phyloP scores from a whole-genome alignment of 2,888 invertebrate genomes.

The Ectropis crepuscularia region DNA sequence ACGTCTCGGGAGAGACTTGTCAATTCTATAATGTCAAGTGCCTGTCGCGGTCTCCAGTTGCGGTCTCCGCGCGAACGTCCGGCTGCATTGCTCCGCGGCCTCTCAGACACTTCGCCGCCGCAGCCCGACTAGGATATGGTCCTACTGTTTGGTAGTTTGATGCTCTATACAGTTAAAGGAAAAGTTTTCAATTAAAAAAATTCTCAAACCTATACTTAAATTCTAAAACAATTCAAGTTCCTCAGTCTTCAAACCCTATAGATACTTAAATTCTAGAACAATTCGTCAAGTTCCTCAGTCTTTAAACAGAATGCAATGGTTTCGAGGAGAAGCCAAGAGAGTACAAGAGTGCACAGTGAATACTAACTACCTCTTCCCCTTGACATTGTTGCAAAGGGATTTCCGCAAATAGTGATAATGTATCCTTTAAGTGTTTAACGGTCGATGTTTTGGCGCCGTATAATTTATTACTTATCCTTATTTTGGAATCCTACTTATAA shows the following conservation, averaged over 20 bases:
- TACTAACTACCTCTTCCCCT: conserved; percentile 58
- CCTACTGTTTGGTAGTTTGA: too few species aligned
- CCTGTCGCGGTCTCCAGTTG: too few species aligned
- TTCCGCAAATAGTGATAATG: conserved; percentile 49
- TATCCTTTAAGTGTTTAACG: conserved; percentile 35
- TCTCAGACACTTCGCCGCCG: too few species aligned
- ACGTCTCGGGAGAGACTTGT: too few species aligned
- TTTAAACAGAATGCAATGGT: conserved; percentile 53
- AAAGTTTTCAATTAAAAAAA: background rate
- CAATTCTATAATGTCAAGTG: too few species aligned
- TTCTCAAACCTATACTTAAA: background rate
- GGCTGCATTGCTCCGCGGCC: too few species aligned
- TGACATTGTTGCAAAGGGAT: conserved; percentile 62
- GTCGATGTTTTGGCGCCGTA: conserved; percentile 19
- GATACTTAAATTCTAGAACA: conserved; percentile 9
- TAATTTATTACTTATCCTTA: conserved; percentile 11
- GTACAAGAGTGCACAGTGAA: conserved; percentile 44
- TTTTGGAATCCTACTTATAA: background rate
- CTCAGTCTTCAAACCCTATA: conserved; percentile 53
- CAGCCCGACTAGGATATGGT: too few species aligned
- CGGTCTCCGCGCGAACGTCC: too few species aligned
- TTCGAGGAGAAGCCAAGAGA: conserved; percentile 54
- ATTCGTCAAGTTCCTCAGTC: conserved; percentile 46
- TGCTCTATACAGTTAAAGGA: too few species aligned
- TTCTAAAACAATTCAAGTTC: conserved; percentile 37